phyloP scores from a whole-genome alignment of 1,140 invertebrate species.

The Neodiprion fabricii region DNA sequence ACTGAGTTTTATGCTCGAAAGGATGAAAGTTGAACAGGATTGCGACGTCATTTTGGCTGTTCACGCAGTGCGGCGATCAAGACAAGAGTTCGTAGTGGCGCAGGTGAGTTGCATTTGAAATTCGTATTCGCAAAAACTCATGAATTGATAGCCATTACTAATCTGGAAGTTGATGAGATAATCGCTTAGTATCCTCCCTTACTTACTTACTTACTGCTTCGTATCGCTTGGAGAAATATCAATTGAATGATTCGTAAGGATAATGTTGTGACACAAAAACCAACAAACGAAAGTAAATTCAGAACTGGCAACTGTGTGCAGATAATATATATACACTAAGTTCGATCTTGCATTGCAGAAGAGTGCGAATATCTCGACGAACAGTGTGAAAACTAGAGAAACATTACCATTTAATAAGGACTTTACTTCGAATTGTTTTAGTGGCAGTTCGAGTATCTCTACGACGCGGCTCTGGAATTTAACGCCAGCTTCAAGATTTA shows the following conservation, averaged over 20 bases:
- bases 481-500: conserved; percentile 44
- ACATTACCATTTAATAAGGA: conserved; percentile 1
- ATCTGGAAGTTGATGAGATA: no score
- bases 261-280: background rate
- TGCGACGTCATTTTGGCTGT: conserved; percentile 52
- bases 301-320: background rate
- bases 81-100: conserved; percentile 43
- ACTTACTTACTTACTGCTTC: background rate
- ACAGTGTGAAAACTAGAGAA: conserved; percentile 8
- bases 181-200: no score
- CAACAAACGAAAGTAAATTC: background rate
- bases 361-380: no score
- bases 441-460: conserved; percentile 25
- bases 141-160: background rate
- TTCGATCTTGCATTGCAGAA: no score
- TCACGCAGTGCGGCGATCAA: conserved; percentile 41
- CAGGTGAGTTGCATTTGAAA: conserved; percentile 18
- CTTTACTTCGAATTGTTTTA: conserved; percentile 13
- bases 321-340: background rate
- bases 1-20: conserved; percentile 48
- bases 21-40: conserved; percentile 52
- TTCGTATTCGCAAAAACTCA: background rate
- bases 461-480: conserved; percentile 30
- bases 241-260: background rate
- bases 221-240: background rate